Base-by-base conservation (phyloP, 2,113 vertebrate genomes). In the Diadophis punctatus region DNA sequence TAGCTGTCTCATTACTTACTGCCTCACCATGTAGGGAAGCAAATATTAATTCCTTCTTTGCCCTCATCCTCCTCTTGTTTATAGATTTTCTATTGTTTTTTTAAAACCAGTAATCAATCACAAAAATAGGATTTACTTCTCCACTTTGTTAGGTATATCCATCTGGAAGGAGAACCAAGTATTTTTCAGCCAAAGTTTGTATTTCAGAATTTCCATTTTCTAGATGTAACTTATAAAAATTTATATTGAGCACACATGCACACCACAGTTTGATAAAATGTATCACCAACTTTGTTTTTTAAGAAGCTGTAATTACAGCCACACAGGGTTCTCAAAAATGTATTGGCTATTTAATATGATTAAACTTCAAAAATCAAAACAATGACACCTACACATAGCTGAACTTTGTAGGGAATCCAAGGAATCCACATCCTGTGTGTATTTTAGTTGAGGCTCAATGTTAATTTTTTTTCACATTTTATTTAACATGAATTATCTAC, bases 291-390 rank as follows among this genome's bases (percentile, higher is more conserved):
- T 49, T 3, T 85, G 51, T n/a, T 89, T 88, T 89, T 27, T 34
- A 58, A 85, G 22, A 60, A 92, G 53, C 25, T 53, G 6, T 27
- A 22, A 11, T 90, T 58, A 20, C 8, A 9, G 43, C 55, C 48
- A 49, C 74, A 22, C 16, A 52, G 46, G n/a, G 27, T 86, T 2
- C 48, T 16, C 12, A 2, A 90, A 86, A 90, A 93, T 86, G 63
- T 63, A 39, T 23, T 90, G 52, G 43, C 46, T 95, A 91, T 95
- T 97, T 96, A 94, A 93, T 92, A 93, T 92, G 96, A 80, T 96
- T 97, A 96, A 92, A 95, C 94, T 96, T 96, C 93, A 88, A 87
- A 92, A 95, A 96, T 1, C 95, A n/a, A 93, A 88, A 87, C 63
- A 92, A 86, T 86, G 60, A 86, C 92, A 93, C 53, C 74, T 90